phyloP scores from a whole-genome alignment of 2,888 invertebrate genomes.

The Ophonus ardosiacus region DNA sequence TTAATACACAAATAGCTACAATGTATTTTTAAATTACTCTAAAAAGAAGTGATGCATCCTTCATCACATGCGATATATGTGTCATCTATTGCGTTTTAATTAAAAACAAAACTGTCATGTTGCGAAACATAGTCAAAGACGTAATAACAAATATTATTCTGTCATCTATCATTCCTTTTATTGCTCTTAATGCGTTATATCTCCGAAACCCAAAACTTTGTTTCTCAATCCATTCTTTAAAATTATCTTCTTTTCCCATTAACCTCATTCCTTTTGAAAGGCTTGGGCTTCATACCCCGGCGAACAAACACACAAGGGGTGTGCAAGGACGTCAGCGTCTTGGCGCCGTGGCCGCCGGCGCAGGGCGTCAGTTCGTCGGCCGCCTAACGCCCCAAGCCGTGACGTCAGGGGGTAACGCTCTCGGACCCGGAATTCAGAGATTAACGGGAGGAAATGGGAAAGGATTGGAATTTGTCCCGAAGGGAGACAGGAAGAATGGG shows the following conservation, averaged over 20 bases:
- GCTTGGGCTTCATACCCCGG: not conserved
- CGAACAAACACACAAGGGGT: slow-evolving; percentile 4
- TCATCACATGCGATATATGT: too few species aligned
- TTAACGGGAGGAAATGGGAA: not conserved
- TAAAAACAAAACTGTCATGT: too few species aligned
- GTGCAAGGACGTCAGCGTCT: slow-evolving; percentile 4
- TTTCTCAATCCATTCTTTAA: slow-evolving; percentile 9
- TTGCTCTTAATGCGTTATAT: not conserved
- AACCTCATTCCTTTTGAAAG: slow-evolving; percentile 10
- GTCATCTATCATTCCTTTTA: not conserved
- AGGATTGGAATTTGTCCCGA: not conserved
- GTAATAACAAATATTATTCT: too few species aligned
- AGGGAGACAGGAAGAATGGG: not conserved
- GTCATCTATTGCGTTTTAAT: too few species aligned
- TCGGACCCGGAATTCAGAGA: not conserved
- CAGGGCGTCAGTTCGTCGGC: slow-evolving; percentile 25
- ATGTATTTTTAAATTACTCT: too few species aligned
- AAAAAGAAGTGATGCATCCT: too few species aligned
- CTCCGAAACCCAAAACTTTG: not conserved
- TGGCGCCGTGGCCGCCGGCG: slow-evolving; percentile 1
- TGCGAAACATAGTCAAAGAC: too few species aligned
- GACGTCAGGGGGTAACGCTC: slow-evolving; percentile 11
- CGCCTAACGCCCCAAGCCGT: not conserved
- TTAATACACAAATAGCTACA: too few species aligned
- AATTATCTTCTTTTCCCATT: slow-evolving; percentile 21